A percentile compares a stretch with the other conserved stretches of the same genome.
These are phyloP conservation scores for Todus mexicanus DNA, from an alignment of 2,797 vertebrate genomes.

Conservation along the genomic window DNA sequence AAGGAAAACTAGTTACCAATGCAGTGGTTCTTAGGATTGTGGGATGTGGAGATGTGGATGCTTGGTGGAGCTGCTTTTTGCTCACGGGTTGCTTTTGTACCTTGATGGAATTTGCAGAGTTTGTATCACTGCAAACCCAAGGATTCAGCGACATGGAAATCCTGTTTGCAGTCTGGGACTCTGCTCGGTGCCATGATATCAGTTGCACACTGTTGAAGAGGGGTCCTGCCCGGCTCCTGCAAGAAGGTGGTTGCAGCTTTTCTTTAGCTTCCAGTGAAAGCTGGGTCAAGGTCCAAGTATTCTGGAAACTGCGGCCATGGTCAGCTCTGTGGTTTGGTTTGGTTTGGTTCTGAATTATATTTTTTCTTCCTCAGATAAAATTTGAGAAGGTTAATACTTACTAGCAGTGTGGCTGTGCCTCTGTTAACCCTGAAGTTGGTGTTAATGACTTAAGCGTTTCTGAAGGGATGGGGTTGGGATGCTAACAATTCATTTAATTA, in stretches of 20 bases:
- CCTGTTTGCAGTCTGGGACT: neutral
- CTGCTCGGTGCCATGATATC: neutral
- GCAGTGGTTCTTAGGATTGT: neutral
- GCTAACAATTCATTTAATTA: constrained; percentile 19
- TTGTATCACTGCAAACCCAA: neutral
- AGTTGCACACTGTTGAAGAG: neutral
- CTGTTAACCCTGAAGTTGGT: neutral
- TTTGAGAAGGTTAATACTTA: neutral
- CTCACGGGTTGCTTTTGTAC: constrained; percentile 17
- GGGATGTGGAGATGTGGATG: neutral
- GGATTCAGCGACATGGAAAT: neutral
- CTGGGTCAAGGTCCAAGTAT: neutral
- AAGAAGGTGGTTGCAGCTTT: neutral
- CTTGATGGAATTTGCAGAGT: neutral
- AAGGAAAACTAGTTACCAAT: neutral
- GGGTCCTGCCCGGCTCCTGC: neutral
- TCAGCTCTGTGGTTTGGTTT: neutral
- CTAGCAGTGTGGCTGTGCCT: neutral
- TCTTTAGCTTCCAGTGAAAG: neutral
- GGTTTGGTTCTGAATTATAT: neutral
- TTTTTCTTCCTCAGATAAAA: neutral
- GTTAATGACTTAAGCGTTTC: neutral
- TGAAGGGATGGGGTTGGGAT: neutral
- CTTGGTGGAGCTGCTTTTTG: neutral
- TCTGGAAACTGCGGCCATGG: neutral